A percentile compares a stretch with the other conserved stretches of the same genome.
Evolutionary conservation across 1,140 invertebrate genomes (phyloP).

Genomic region (Hyphantria cunea): DNA sequence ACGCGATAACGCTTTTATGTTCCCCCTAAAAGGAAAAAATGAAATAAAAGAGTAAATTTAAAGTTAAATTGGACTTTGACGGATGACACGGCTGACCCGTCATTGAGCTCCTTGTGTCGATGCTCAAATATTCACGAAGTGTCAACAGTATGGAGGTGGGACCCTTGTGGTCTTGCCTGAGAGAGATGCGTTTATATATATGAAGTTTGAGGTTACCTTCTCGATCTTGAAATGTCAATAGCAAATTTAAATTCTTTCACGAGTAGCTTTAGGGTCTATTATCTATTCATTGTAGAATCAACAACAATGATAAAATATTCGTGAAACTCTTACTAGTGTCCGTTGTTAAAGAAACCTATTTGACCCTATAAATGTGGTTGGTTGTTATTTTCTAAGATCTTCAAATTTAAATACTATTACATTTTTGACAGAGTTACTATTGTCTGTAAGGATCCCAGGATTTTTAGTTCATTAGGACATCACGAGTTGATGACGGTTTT

Average conservation of each 20-base stretch:
- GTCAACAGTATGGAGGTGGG: slow-evolving; percentile 48
- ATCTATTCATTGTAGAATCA: too few species aligned
- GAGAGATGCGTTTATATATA: slow-evolving; percentile 12
- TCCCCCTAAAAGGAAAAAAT: slow-evolving; percentile 54
- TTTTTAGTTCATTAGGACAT: too few species aligned
- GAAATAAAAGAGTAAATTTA: slow-evolving; percentile 67
- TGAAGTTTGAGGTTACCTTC: background rate
- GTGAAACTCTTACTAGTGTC: too few species aligned
- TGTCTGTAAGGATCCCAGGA: too few species aligned
- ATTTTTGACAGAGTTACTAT: too few species aligned
- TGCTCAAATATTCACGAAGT: slow-evolving; percentile 60
- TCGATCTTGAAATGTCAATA: background rate
- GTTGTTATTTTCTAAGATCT: too few species aligned
- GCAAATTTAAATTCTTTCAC: background rate
- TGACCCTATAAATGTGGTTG: too few species aligned
- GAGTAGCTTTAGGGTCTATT: background rate
- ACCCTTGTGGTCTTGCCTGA: slow-evolving; percentile 13
- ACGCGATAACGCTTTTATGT: slow-evolving; percentile 75
- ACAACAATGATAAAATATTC: too few species aligned
- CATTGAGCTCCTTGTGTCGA: slow-evolving; percentile 54
- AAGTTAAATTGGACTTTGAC: slow-evolving; percentile 75
- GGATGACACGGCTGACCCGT: slow-evolving; percentile 64
- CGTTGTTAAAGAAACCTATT: too few species aligned
- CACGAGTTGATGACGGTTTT: too few species aligned
- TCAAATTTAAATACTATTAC: too few species aligned